Base-by-base conservation (phyloP, 2,113 vertebrate genomes). In the Plotosus lineatus region DNA sequence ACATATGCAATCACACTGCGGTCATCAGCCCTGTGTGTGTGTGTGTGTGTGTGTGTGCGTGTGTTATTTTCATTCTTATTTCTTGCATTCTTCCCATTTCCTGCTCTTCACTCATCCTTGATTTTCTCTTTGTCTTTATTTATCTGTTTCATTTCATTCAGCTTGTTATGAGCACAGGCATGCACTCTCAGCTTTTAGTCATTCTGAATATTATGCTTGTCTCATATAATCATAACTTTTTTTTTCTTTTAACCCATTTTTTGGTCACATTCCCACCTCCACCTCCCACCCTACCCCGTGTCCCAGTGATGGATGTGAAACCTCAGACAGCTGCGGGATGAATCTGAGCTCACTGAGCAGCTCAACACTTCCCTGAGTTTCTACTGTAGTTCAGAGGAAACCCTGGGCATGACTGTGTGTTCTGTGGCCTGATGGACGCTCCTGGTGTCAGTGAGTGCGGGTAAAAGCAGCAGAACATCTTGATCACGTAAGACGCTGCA, bases 1-100 rank as follows among this genome's bases (percentile, higher is more conserved):
- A 61, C 75, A 77, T 77, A 77, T 77, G 56, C 55, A 77, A 77
- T 33, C n/a, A 63, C 40, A 77, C 75, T 40, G 19, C 33, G 21
- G 31, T 40, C 48, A 56, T 51, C 73, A 56, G 74, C 74, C 17
- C 36, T 4, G 36, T 17, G 73, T 42, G 50, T 56, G 36, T 56
- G 31, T 53, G 66, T 48, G 66, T 71, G 66, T 71, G 66, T 46
- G 66, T 69, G 66, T 69, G 66, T 71, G 65, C 42, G 63, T 68
- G 21, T 68, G 66, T 68, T 31, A 31, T 15, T 31, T 21, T 26
- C 5, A 11, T 19, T 48, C 31, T 7, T 5, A 0, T 28, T 12
- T 31, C 44, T 15, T 44, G 26, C 9, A 0, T 42, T n/a, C 14
- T 48, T 31, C 4, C 53, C 53, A 56, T n/a, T 2, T n/a, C 55